These are phyloP conservation scores for Salvelinus fontinalis DNA, from an alignment of 2,113 vertebrate species.

Conservation along the genomic window DNA sequence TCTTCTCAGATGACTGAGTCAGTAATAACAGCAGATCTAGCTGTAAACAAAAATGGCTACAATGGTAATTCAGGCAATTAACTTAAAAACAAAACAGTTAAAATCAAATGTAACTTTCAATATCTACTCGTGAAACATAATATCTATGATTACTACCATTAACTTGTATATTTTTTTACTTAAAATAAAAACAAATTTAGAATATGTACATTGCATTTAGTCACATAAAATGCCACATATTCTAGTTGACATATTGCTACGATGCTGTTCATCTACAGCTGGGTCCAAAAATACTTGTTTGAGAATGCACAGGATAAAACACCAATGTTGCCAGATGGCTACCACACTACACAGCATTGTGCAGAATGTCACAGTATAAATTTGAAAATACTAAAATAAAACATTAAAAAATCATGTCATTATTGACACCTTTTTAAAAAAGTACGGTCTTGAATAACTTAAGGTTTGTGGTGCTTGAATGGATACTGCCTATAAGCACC, in stretches of 20 bases:
- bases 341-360: conserved; percentile 3
- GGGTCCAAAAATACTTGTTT: conserved; percentile 35
- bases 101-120: conserved; percentile 51
- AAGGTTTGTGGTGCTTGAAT: background rate
- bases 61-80: conserved; percentile 44
- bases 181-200: conserved; percentile 32
- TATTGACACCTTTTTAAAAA: background rate
- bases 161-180: background rate
- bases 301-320: conserved; percentile 35
- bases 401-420: background rate
- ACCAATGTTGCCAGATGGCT: conserved; percentile 11
- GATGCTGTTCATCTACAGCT: conserved; percentile 40
- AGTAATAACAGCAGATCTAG: background rate
- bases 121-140: conserved; percentile 43
- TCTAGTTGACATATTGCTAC: conserved; percentile 40
- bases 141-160: conserved; percentile 23
- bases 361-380: conserved; percentile 51
- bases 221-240: conserved; percentile 38
- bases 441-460: background rate
- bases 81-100: conserved; percentile 14
- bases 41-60: conserved; percentile 42
- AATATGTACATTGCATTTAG: conserved; percentile 62
- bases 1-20: background rate
- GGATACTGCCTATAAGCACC: background rate
- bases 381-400: background rate